These are phyloP conservation scores for Graptemys geographica DNA, from an alignment of 2,797 vertebrate species.

Conservation along the genomic window DNA sequence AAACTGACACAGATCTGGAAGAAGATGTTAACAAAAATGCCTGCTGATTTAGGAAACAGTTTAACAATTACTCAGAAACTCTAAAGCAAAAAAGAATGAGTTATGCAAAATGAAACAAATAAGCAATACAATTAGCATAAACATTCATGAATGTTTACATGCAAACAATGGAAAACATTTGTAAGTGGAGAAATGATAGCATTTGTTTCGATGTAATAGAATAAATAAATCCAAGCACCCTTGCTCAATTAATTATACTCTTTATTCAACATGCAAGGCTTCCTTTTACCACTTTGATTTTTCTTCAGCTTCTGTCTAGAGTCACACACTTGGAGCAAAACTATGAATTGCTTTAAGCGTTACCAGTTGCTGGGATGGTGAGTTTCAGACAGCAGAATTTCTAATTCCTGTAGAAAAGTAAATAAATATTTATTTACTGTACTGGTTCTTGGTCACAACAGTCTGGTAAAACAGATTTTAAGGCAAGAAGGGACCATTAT, in stretches of 20 bases:
- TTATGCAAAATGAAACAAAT: constrained; percentile 62
- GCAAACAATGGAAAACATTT: constrained; percentile 56
- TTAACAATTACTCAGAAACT: constrained; percentile 52
- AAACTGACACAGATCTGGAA: constrained; percentile 47
- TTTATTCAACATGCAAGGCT: constrained; percentile 33
- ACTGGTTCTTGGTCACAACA: not conserved
- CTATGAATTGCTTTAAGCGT: constrained; percentile 77
- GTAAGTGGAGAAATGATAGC: constrained; percentile 40
- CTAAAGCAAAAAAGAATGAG: constrained; percentile 59
- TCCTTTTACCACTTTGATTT: constrained; percentile 63
- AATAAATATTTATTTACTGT: constrained; percentile 58
- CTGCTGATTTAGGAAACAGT: constrained; percentile 36
- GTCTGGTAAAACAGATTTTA: not conserved
- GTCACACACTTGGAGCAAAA: constrained; percentile 74
- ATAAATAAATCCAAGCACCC: constrained; percentile 34
- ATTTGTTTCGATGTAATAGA: constrained; percentile 55
- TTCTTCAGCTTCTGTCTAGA: constrained; percentile 72
- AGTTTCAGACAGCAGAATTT: constrained; percentile 69
- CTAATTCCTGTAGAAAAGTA: constrained; percentile 72
- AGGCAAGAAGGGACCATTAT: not conserved
- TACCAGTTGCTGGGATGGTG: constrained; percentile 81
- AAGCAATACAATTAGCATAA: constrained; percentile 54
- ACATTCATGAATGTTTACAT: constrained; percentile 51
- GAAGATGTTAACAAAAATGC: constrained; percentile 34
- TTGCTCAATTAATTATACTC: constrained; percentile 57